These are phyloP conservation scores for Oscheius sp. DNA, from an alignment of 2,888 invertebrate species.

Conservation along the genomic window DNA sequence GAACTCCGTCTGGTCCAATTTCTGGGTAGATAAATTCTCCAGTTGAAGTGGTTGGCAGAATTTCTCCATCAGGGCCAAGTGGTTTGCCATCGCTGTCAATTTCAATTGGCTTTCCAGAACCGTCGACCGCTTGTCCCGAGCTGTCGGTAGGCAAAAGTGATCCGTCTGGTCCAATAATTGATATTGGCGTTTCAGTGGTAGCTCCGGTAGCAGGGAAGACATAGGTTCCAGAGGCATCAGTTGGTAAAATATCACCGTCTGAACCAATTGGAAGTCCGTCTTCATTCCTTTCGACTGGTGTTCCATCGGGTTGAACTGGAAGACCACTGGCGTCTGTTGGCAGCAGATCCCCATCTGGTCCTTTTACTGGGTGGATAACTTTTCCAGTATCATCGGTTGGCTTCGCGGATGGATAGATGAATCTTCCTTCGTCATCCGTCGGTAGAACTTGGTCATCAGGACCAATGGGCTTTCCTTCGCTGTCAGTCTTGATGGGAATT, in stretches of 20 bases:
- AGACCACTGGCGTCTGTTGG: slow-evolving; percentile 11
- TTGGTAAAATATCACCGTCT: slow-evolving; percentile 43
- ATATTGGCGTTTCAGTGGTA: background rate
- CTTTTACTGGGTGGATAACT: slow-evolving; percentile 33
- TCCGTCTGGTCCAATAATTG: slow-evolving; percentile 40
- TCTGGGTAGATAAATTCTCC: slow-evolving; percentile 48
- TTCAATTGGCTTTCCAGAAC: slow-evolving; percentile 40
- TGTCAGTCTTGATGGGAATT: slow-evolving; percentile 39
- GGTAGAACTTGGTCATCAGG: slow-evolving; percentile 2
- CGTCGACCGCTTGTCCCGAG: slow-evolving; percentile 50
- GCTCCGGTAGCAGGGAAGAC: slow-evolving; percentile 52
- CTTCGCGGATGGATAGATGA: slow-evolving; percentile 11
- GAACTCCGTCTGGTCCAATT: slow-evolving; percentile 52
- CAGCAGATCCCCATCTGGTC: slow-evolving; percentile 3
- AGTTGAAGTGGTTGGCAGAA: slow-evolving; percentile 49
- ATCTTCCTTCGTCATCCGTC: slow-evolving; percentile 22
- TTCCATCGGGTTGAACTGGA: slow-evolving; percentile 15
- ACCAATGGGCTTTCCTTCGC: slow-evolving; percentile 39
- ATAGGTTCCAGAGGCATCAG: slow-evolving; percentile 20
- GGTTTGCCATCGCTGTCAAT: slow-evolving; percentile 47
- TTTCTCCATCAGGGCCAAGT: slow-evolving; percentile 49
- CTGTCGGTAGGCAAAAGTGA: slow-evolving; percentile 52
- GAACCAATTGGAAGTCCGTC: background rate
- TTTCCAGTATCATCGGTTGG: slow-evolving; percentile 30
- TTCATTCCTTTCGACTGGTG: slow-evolving; percentile 5